A percentile compares a stretch with the other conserved stretches of the same genome.
phyloP scores from a whole-genome alignment of 2,888 invertebrate species.

The Celastrina argiolus region DNA sequence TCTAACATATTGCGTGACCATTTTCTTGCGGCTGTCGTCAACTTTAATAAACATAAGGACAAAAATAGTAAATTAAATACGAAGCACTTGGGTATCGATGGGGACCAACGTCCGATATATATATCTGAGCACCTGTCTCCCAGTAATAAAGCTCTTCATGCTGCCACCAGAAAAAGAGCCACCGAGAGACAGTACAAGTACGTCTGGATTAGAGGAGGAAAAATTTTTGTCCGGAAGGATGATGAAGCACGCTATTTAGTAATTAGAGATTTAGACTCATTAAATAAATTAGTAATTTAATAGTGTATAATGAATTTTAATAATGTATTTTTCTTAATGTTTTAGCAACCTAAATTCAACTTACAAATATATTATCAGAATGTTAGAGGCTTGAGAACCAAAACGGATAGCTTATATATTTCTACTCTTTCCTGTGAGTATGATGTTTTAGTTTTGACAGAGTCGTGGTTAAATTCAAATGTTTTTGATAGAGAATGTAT shows the following conservation, averaged over 20 bases:
- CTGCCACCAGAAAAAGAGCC: neutral
- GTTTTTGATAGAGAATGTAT: conserved; percentile 12
- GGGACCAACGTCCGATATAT: neutral
- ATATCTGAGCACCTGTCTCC: conserved; percentile 13
- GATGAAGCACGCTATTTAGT: no score
- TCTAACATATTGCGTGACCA: neutral
- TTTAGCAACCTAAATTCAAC: neutral
- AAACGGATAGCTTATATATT: neutral
- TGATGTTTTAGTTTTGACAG: conserved; percentile 3
- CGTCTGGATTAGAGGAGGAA: conserved; percentile 3
- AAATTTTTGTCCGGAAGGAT: no score
- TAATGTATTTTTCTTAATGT: neutral
- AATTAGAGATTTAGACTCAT: no score
- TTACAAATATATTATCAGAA: conserved; percentile 6
- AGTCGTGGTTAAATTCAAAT: neutral
- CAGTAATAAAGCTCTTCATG: neutral
- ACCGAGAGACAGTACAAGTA: neutral
- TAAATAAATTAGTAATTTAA: no score
- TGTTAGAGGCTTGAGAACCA: conserved; percentile 12
- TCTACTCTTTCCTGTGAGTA: neutral
- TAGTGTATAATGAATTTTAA: neutral
- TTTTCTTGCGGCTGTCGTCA: neutral
- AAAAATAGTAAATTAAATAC: neutral
- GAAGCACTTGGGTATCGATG: neutral
- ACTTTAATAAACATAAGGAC: neutral